Conservation (phyloP, 2,113 vertebrate genomes). For the Gadus macrocephalus region DNA sequence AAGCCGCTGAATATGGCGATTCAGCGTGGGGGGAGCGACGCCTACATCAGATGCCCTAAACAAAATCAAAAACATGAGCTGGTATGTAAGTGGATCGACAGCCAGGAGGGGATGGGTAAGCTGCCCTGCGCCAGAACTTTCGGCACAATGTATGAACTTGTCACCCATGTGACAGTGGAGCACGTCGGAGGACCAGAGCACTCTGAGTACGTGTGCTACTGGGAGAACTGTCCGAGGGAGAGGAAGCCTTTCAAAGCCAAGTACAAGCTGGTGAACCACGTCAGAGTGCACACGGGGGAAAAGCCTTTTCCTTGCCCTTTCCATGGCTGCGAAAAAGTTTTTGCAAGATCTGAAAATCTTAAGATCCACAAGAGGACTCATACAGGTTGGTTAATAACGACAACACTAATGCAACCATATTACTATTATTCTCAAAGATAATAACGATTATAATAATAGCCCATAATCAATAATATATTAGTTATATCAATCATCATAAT, state of each 20-base stretch:
- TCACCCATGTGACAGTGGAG: constrained; percentile 75
- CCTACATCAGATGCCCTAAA: constrained; percentile 63
- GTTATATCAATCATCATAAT: neutral
- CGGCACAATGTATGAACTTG: constrained; percentile 76
- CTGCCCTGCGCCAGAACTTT: constrained; percentile 70
- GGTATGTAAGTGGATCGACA: constrained; percentile 73
- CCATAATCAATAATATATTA: neutral
- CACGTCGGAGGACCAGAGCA: constrained; percentile 75
- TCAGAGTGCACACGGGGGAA: constrained; percentile 69
- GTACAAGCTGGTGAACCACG: constrained; percentile 72
- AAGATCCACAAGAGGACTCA: constrained; percentile 78
- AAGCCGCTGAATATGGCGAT: constrained; percentile 67
- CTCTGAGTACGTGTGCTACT: constrained; percentile 70
- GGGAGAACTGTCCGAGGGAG: constrained; percentile 62
- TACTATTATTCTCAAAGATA: neutral
- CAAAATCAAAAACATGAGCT: constrained; percentile 66
- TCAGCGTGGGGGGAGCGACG: constrained; percentile 57
- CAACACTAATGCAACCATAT: neutral
- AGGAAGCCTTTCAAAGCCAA: constrained; percentile 70
- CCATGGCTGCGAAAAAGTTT: constrained; percentile 69
- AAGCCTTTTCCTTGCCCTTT: constrained; percentile 67
- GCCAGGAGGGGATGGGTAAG: constrained; percentile 62
- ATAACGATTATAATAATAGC: too few relatives aligned
- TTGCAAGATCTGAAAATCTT: constrained; percentile 74
- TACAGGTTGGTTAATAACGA: constrained; percentile 28